Percentiles rank a stretch among this genome's conserved stretches.
Conservation (phyloP, 2,888 invertebrate species). For the Hemistola chrysoprasaria region DNA sequence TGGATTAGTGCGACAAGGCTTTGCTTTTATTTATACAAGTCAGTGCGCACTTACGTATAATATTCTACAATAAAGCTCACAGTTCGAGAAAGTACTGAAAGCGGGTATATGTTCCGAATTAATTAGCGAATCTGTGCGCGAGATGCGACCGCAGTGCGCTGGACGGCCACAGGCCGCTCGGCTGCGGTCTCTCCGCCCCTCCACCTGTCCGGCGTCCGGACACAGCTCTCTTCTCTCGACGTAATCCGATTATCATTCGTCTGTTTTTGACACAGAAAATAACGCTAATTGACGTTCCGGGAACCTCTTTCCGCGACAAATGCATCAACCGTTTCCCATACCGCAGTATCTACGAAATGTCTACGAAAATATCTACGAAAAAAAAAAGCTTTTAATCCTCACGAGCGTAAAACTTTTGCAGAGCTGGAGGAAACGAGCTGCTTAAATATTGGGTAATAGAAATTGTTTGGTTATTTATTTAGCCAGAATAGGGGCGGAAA, state of each 20-base stretch:
- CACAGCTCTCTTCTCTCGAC: constrained; percentile 41
- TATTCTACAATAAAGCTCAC: constrained; percentile 20
- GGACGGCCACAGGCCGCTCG: constrained; percentile 19
- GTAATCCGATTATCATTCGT: constrained; percentile 60
- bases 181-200: constrained; percentile 33
- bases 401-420: constrained; percentile 16
- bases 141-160: constrained; percentile 48
- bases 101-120: constrained; percentile 53
- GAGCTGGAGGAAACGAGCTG: constrained; percentile 10
- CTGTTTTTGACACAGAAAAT: constrained; percentile 47
- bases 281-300: constrained; percentile 41
- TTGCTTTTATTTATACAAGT: constrained; percentile 43
- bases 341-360: constrained; percentile 12
- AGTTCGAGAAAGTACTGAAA: constrained; percentile 35
- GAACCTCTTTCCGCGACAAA: constrained; percentile 29
- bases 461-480: constrained; percentile 28
- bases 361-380: no score
- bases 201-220: constrained; percentile 61
- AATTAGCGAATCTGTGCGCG: constrained; percentile 60
- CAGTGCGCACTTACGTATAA: constrained; percentile 13
- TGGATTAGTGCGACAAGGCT: constrained; percentile 34
- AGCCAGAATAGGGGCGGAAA: constrained; percentile 17
- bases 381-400: constrained; percentile 8
- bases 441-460: constrained; percentile 24
- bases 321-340: constrained; percentile 29